A percentile compares a stretch with the other conserved stretches of the same genome.
These are phyloP conservation scores for Lasioglossum morio DNA, from an alignment of 2,888 invertebrate species.

Conservation along the genomic window DNA sequence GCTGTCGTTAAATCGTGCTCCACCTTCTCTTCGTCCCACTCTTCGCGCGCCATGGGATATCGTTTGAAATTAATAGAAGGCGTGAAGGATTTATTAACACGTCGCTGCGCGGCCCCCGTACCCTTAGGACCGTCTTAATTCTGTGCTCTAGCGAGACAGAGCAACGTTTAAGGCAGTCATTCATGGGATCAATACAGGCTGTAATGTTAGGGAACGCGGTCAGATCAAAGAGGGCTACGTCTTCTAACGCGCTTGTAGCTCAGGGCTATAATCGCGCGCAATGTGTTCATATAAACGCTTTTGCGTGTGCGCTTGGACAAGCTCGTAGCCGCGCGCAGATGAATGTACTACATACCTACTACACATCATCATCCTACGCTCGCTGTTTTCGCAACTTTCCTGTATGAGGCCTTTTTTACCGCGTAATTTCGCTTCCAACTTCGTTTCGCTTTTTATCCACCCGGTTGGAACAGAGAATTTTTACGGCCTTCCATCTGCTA, in stretches of 20 bases:
- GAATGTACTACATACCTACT: background rate
- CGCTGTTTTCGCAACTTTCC: background rate
- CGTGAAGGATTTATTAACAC: slow-evolving; percentile 7
- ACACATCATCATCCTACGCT: background rate
- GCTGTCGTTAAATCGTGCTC: background rate
- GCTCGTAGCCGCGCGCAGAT: background rate
- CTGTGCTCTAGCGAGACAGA: background rate
- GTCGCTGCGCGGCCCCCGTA: background rate
- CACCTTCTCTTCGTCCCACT: background rate
- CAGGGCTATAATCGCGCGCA: slow-evolving; percentile 45
- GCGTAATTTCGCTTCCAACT: background rate
- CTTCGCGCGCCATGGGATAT: background rate
- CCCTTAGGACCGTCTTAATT: slow-evolving; percentile 20
- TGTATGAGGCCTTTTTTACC: background rate
- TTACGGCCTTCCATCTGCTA: background rate
- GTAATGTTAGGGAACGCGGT: slow-evolving; percentile 28
- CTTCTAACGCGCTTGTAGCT: slow-evolving; percentile 46
- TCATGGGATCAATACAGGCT: slow-evolving; percentile 28
- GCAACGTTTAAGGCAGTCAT: slow-evolving; percentile 21
- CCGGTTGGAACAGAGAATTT: background rate
- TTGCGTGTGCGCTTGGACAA: slow-evolving; percentile 14
- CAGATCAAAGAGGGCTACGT: slow-evolving; percentile 55
- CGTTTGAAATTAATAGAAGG: slow-evolving; percentile 8
- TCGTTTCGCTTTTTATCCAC: background rate
- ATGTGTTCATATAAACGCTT: slow-evolving; percentile 29